Evolutionary conservation across 2,113 vertebrate genomes (phyloP).

Genomic region (Fulmarus glacialis): DNA sequence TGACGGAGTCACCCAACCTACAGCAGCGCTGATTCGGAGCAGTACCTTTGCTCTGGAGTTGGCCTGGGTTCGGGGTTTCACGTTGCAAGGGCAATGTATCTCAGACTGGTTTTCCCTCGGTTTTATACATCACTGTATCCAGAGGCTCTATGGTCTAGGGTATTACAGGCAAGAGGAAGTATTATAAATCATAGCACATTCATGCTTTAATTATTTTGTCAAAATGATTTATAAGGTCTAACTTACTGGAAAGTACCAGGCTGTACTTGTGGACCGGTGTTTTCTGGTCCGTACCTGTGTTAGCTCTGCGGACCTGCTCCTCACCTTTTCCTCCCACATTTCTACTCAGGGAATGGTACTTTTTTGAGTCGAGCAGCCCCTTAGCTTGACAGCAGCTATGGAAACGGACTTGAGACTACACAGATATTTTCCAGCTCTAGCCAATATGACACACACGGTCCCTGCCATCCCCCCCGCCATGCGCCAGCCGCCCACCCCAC

Average conservation of each 20-base stretch:
- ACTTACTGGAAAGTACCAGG: slow-evolving; percentile 5
- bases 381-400: accelerated
- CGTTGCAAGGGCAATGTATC: accelerated
- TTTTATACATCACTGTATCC: background rate
- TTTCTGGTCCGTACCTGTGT: background rate
- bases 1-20: background rate
- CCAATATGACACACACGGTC: accelerated
- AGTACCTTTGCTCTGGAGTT: background rate
- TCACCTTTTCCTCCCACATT: background rate
- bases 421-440: background rate
- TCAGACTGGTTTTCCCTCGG: background rate
- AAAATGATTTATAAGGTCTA: slow-evolving; percentile 36
- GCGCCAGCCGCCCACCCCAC: background rate
- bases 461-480: background rate
- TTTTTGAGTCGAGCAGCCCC: background rate
- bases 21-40: accelerated
- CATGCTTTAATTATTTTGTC: slow-evolving; percentile 62
- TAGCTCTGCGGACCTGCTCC: background rate
- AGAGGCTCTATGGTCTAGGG: background rate
- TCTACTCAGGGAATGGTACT: background rate
- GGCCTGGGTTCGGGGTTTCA: background rate
- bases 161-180: background rate
- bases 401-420: background rate
- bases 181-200: slow-evolving; percentile 14
- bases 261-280: background rate